Percentiles rank a stretch among this genome's conserved stretches.
Conservation (phyloP, 2,113 vertebrate genomes). For the Callipepla californica region DNA sequence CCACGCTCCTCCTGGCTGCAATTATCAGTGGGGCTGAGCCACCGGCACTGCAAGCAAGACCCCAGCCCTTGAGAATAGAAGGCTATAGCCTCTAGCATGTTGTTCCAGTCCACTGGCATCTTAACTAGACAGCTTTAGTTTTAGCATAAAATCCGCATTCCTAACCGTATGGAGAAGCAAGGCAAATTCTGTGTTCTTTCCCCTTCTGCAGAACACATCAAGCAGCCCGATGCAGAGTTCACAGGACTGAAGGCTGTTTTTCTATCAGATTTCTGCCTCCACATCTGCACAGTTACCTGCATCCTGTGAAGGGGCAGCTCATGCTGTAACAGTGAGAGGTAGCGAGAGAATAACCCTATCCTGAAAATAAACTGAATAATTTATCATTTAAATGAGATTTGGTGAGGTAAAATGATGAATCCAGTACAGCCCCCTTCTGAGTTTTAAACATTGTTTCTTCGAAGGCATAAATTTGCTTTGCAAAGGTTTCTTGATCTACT, state of each 20-base stretch:
- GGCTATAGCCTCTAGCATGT: slow-evolving; percentile 53
- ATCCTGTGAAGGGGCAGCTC: not conserved
- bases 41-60: slow-evolving; percentile 31
- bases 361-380: slow-evolving; percentile 28
- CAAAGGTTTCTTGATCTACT: slow-evolving; percentile 16
- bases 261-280: not conserved
- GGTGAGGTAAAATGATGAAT: not conserved
- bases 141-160: slow-evolving; percentile 75
- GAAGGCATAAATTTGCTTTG: slow-evolving; percentile 57
- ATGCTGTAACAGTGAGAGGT: not conserved
- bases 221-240: not conserved
- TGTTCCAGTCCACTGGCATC: slow-evolving; percentile 60
- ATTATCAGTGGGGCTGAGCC: not conserved
- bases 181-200: slow-evolving; percentile 4
- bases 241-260: slow-evolving; percentile 40
- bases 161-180: not conserved
- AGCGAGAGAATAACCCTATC: not conserved
- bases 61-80: slow-evolving; percentile 30
- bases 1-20: not conserved
- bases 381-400: slow-evolving; percentile 58
- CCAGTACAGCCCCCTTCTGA: not conserved
- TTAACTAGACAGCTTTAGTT: slow-evolving; percentile 69
- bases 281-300: not conserved
- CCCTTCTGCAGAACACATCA: not conserved
- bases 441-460: slow-evolving; percentile 48